These are phyloP conservation scores for Cylloceria caligata DNA, from an alignment of 2,888 invertebrate species.

Conservation along the genomic window DNA sequence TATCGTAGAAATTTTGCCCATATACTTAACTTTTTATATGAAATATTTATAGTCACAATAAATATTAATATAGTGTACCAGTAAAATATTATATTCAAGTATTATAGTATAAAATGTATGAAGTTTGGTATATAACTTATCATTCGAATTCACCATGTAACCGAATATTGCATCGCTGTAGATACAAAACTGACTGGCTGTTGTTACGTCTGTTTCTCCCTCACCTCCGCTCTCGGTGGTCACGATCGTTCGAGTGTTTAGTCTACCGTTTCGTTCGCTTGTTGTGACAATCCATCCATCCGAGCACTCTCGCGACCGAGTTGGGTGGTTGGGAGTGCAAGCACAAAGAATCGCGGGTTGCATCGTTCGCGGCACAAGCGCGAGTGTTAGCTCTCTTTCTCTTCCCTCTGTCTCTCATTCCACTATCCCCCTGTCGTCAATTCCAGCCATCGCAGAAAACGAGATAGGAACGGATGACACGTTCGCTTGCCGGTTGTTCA, in stretches of 20 bases:
- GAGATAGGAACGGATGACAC: constrained; percentile 56
- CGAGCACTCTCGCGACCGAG: constrained; percentile 61
- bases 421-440: constrained; percentile 48
- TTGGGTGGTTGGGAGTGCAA: constrained; percentile 26
- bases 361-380: constrained; percentile 61
- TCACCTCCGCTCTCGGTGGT: constrained; percentile 71
- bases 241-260: constrained; percentile 82
- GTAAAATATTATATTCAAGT: too few relatives aligned
- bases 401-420: constrained; percentile 29
- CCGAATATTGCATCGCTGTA: constrained; percentile 27
- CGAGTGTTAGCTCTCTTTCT: constrained; percentile 40
- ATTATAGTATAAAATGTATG: neutral
- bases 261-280: constrained; percentile 79
- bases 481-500: constrained; percentile 65
- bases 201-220: constrained; percentile 53
- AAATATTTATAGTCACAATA: too few relatives aligned
- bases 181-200: constrained; percentile 40
- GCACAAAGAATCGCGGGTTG: constrained; percentile 67
- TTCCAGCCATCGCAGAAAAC: constrained; percentile 49
- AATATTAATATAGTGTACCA: too few relatives aligned
- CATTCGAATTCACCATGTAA: neutral
- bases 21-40: too few relatives aligned
- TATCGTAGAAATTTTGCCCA: too few relatives aligned
- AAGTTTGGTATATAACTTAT: neutral
- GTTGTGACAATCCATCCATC: constrained; percentile 82